Evolutionary conservation across 2,797 vertebrate species (phyloP).

Genomic region (Sebastes nivosus): DNA sequence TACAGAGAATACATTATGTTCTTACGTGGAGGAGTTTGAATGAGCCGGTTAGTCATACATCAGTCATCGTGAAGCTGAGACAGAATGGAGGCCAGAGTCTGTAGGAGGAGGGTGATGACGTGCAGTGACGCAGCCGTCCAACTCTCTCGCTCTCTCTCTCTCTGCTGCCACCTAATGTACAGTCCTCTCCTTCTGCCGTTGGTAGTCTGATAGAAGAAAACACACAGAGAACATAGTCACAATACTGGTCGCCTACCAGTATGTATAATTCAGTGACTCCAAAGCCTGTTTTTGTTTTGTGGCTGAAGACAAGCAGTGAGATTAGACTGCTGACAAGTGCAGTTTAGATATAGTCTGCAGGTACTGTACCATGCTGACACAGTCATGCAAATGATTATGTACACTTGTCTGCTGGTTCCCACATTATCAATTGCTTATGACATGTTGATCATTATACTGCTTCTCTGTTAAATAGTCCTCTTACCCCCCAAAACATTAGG

Average conservation of each 20-base stretch:
- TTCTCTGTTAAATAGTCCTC: neutral
- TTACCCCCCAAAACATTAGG: no score
- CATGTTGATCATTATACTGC: neutral
- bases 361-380: neutral
- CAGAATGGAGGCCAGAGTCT: conserved; percentile 42
- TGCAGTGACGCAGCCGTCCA: conserved; percentile 6
- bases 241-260: neutral
- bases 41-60: conserved; percentile 44
- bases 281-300: neutral
- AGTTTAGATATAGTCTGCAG: neutral
- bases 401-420: neutral
- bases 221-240: neutral
- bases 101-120: conserved; percentile 49
- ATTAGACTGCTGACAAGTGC: neutral
- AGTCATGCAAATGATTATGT: neutral
- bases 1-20: neutral
- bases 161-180: conserved; percentile 89
- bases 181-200: conserved; percentile 96
- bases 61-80: conserved; percentile 37
- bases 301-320: neutral
- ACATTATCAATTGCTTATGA: neutral
- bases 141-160: neutral
- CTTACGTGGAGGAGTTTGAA: conserved; percentile 23
- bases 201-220: conserved; percentile 87
- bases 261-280: neutral